Evolutionary conservation across 2,113 vertebrate species (phyloP), one percentile per base, ranked within the genome.

Genomic region (Mesembrinibis cayennensis): DNA sequence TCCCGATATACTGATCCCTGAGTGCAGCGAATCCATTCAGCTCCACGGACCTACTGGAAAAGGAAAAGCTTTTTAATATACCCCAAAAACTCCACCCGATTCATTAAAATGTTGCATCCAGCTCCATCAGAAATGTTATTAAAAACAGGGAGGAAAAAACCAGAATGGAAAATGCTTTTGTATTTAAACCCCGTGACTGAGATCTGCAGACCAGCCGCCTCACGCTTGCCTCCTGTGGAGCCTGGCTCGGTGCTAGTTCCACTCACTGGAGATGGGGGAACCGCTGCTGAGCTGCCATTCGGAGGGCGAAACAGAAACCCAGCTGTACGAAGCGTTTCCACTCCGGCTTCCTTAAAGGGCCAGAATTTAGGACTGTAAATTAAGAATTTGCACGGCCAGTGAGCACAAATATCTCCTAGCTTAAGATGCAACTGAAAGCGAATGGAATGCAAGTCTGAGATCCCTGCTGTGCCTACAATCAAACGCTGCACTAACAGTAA

Each of bases 1-100:
- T 99, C 94, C 99, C 99, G 96, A 99, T 98, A 96, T 99, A 99
- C 95, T 99, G 99, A 93, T 99, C 99, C 98, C 99, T 98, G 97
- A 99, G 99, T 38, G 99, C 99, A 16, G 99, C 96, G 88, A 99
- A 99, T 82, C 99, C 99, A 20, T 99, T 99, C 97, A 99, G 98
- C 93, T 99, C 99, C 97, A 98, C 98, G 1, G 99, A 99, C 98
- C 99, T 99, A 96, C 99, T 99, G 98, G 82, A 97, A 47, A 78
- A 94, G 80, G 83, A 97, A 89, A 74, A 92, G 47, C 55, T 83
- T 82, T 20, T 87, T 95, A 96, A 49, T 22, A 67, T 2, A 50
- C 17, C 40, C 20, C 19, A 7, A 6, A 6, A 52, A 44, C 65
- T 19, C 40, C 38, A 14, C 82, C 12, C 0, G 10, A 4, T 16